Evolutionary conservation across 2,797 vertebrate genomes (phyloP), one percentile per base, ranked within the genome.

Genomic region (Ctenosaura bakeri): DNA sequence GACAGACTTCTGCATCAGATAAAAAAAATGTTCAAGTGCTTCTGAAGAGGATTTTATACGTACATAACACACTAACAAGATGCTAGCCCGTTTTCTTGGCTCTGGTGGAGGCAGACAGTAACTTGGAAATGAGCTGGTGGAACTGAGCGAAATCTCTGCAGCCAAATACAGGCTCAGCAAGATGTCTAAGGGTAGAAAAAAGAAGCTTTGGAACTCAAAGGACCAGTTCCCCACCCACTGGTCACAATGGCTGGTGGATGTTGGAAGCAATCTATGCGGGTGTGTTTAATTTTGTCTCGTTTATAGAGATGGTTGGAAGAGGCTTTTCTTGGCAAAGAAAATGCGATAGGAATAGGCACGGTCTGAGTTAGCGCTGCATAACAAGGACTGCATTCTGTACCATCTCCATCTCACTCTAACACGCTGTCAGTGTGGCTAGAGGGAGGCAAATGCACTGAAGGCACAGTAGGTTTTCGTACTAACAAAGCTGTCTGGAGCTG

Each of bases 401-500:
- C 59, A 18, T 32, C 79, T 84, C 50, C 8, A 7, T 84, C 86
- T 88, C 52, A 56, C 69, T 83, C 69, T 84, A 71, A 90, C 29
- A 74, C 50, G 42, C 56, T 77, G 50, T 79, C 86, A 88, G 26
- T 77, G 77, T 42, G 62, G 35, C 71, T n/a, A 2, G 20, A 77
- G 29, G 29, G 50, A 88, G 86, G 86, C 6, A 22, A 64, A 46
- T 52, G 71, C 80, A 88, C 26, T 26, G 80, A 78, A 69, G 20
- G 59, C 86, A 84, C 73, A 87, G 86, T 81, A 71, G 74, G 81
- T 79, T 88, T 69, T 77, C 73, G 6, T 32, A 46, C 86, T 90
- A 88, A 88, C 80, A 84, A 80, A 95, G 69, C 59, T 85, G 18
- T 8, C 89, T 80, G 54, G 32, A 42, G 10, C 46, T 46, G 66